Evolutionary conservation across 2,113 vertebrate species (phyloP).

Genomic region (Ciconia maguari): DNA sequence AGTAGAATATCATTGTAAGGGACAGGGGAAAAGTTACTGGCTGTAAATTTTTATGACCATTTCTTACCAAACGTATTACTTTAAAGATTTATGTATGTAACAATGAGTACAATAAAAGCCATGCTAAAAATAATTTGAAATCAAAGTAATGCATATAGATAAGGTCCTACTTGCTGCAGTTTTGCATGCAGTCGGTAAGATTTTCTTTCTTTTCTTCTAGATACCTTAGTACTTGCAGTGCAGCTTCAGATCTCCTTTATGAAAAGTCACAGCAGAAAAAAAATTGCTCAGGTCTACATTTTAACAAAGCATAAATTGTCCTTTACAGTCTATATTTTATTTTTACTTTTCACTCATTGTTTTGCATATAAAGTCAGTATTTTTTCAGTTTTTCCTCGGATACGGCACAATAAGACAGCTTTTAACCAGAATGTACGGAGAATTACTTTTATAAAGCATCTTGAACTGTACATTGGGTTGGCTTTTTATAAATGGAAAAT

Average conservation of each 20-base stretch:
- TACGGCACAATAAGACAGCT: neutral
- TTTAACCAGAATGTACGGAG: neutral
- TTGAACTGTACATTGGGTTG: neutral
- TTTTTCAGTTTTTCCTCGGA: neutral
- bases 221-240: neutral
- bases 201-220: neutral
- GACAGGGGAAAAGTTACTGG: slow-evolving; percentile 89
- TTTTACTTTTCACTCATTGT: slow-evolving; percentile 20
- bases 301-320: slow-evolving; percentile 19
- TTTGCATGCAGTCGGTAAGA: neutral
- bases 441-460: neutral
- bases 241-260: slow-evolving; percentile 26
- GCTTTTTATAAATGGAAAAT: slow-evolving; percentile 36
- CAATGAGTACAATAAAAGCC: slow-evolving; percentile 84
- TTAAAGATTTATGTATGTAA: slow-evolving; percentile 86
- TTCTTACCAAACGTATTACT: slow-evolving; percentile 85
- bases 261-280: slow-evolving; percentile 10
- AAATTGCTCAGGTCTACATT: neutral
- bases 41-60: slow-evolving; percentile 92
- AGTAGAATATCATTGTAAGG: slow-evolving; percentile 91
- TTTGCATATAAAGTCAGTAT: slow-evolving; percentile 9
- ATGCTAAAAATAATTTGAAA: slow-evolving; percentile 85
- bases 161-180: slow-evolving; percentile 60
- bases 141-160: slow-evolving; percentile 82
- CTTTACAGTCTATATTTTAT: slow-evolving; percentile 13